These are phyloP conservation scores for Sebastes taczanowskii DNA, from an alignment of 2,797 vertebrate species.

Conservation along the genomic window DNA sequence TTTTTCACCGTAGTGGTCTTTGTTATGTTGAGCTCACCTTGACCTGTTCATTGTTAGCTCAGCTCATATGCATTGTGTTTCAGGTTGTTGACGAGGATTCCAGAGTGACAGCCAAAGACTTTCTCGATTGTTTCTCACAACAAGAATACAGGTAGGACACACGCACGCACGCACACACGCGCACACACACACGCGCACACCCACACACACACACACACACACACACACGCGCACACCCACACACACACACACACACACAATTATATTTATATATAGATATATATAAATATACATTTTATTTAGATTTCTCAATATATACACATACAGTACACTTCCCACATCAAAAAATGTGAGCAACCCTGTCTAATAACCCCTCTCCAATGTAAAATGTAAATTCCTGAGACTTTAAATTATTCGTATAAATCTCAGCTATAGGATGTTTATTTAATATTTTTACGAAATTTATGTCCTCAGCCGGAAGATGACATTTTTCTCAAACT, in stretches of 20 bases:
- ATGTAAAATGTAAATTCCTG: background rate
- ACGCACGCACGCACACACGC: background rate
- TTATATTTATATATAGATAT: background rate
- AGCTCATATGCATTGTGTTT: conserved; percentile 32
- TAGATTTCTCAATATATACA: background rate
- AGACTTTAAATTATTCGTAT: background rate
- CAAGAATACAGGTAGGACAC: conserved; percentile 69
- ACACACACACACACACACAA: background rate
- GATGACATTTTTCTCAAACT: too few species aligned
- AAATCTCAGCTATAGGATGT: background rate
- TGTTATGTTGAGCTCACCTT: background rate
- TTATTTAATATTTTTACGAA: background rate
- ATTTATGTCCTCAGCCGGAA: too few species aligned
- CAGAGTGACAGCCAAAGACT: conserved; percentile 54
- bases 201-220: too few species aligned
- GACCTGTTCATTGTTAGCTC: background rate
- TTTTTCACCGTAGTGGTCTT: background rate
- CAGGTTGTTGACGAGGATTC: conserved; percentile 57
- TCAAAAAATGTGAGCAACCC: fast-evolving
- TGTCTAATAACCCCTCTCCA: too few species aligned
- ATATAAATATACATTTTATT: background rate
- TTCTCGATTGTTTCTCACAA: conserved; percentile 69
- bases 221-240: too few species aligned
- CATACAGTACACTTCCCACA: background rate
- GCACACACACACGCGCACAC: too few species aligned